These are phyloP conservation scores for Planiliza haematocheilus DNA, from an alignment of 2,113 vertebrate genomes.

Conservation along the genomic window DNA sequence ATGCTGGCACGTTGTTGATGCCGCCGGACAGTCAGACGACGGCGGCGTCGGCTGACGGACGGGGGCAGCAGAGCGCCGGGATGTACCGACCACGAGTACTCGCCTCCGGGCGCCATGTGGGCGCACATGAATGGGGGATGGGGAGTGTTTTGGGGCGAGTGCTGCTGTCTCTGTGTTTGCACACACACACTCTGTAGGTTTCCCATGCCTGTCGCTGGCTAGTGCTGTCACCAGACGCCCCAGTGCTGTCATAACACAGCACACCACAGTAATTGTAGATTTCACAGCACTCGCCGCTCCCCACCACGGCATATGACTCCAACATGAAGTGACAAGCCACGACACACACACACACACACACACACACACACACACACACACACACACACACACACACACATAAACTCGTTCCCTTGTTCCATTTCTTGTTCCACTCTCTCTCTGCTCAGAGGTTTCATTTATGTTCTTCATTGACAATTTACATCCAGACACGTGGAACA, in stretches of 20 bases:
- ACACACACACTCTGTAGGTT: constrained; percentile 64
- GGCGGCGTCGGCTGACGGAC: constrained; percentile 5
- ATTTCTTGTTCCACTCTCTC: constrained; percentile 6
- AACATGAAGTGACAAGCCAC: constrained; percentile 72
- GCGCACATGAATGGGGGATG: constrained; percentile 12
- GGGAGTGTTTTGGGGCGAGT: constrained; percentile 60
- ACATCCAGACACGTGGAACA: not conserved
- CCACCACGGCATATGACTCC: constrained; percentile 55
- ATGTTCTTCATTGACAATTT: constrained; percentile 28
- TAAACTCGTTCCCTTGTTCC: constrained; percentile 28
- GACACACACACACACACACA: constrained; percentile 49
- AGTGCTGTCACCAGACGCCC: constrained; percentile 75
- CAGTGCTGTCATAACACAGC: constrained; percentile 81
- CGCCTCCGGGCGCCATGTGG: constrained; percentile 6
- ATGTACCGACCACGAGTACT: not conserved
- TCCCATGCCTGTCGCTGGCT: constrained; percentile 62
- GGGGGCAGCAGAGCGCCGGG: constrained; percentile 68
- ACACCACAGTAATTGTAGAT: constrained; percentile 83
- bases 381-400: constrained; percentile 55
- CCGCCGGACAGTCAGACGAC: not conserved
- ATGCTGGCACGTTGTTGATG: not conserved
- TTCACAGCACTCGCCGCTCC: constrained; percentile 76
- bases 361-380: constrained; percentile 55
- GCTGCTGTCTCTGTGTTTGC: constrained; percentile 74
- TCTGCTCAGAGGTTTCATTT: constrained; percentile 11